A percentile compares a stretch with the other conserved stretches of the same genome.
Evolutionary conservation across 2,113 vertebrate species (phyloP).

Genomic region (Anthoscopus minutus): DNA sequence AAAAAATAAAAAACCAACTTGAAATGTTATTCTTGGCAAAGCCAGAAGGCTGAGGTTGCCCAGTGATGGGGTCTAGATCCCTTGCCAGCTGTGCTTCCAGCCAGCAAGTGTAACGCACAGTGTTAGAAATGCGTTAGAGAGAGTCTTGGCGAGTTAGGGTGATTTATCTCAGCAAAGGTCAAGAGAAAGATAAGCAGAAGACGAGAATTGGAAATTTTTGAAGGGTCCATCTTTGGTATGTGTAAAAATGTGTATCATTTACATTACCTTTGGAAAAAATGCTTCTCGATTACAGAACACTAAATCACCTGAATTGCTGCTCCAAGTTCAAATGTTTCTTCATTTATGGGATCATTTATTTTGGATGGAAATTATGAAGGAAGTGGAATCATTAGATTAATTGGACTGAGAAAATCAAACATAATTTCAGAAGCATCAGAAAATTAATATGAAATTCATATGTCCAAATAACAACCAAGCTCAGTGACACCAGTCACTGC

Average conservation of each 20-base stretch:
- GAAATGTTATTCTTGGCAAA: conserved; percentile 74
- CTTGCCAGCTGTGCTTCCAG: conserved; percentile 72
- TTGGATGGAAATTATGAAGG: not conserved
- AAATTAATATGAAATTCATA: not conserved
- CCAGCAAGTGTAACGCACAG: conserved; percentile 52
- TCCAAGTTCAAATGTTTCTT: not conserved
- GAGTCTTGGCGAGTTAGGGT: conserved; percentile 30
- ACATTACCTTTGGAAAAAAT: not conserved
- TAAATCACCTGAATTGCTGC: not conserved
- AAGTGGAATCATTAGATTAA: not conserved
- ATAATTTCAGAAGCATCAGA: not conserved
- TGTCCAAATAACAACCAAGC: not conserved
- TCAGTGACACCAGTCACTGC: not conserved
- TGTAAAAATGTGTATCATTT: not conserved
- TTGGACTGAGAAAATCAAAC: not conserved
- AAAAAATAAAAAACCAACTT: not conserved
- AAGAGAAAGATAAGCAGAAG: conserved; percentile 38
- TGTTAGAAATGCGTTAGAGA: conserved; percentile 50
- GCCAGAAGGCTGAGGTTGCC: conserved; percentile 73
- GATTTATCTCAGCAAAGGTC: conserved; percentile 63
- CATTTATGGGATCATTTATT: not conserved
- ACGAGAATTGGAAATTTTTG: not conserved
- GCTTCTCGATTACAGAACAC: not conserved
- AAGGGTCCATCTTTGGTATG: not conserved
- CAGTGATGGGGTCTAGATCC: conserved; percentile 67